Conservation (phyloP, 2,888 invertebrate species). For the Petrophora chlorosata region DNA sequence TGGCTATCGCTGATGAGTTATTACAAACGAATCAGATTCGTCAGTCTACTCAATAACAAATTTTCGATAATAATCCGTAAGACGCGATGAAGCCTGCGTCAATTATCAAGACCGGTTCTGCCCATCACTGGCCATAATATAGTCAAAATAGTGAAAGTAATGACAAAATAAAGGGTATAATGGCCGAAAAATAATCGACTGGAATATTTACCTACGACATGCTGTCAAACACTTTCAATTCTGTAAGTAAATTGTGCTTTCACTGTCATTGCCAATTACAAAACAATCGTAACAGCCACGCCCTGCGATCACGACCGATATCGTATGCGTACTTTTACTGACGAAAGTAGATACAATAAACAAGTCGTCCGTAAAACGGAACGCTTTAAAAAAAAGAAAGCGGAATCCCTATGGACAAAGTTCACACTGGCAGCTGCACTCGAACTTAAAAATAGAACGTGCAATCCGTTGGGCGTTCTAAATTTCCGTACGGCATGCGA, state of each 20-base stretch:
- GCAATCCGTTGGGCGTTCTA: constrained; percentile 79
- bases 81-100: constrained; percentile 18
- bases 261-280: constrained; percentile 69
- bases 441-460: constrained; percentile 71
- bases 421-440: constrained; percentile 79
- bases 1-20: too few relatives aligned
- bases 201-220: constrained; percentile 60
- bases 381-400: constrained; percentile 56
- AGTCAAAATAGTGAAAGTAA: constrained; percentile 54
- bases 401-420: constrained; percentile 71
- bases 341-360: constrained; percentile 36
- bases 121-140: constrained; percentile 35
- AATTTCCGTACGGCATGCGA: constrained; percentile 77
- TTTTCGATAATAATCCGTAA: constrained; percentile 23
- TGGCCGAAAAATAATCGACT: constrained; percentile 42
- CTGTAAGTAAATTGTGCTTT: constrained; percentile 44
- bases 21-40: too few relatives aligned
- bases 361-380: constrained; percentile 43
- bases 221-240: constrained; percentile 44
- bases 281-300: constrained; percentile 54
- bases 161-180: constrained; percentile 41
- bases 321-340: constrained; percentile 36
- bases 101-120: constrained; percentile 29
- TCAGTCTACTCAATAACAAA: too few relatives aligned
- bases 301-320: constrained; percentile 51